Conservation (phyloP, 2,888 invertebrate species). For the Halictus ligatus region DNA sequence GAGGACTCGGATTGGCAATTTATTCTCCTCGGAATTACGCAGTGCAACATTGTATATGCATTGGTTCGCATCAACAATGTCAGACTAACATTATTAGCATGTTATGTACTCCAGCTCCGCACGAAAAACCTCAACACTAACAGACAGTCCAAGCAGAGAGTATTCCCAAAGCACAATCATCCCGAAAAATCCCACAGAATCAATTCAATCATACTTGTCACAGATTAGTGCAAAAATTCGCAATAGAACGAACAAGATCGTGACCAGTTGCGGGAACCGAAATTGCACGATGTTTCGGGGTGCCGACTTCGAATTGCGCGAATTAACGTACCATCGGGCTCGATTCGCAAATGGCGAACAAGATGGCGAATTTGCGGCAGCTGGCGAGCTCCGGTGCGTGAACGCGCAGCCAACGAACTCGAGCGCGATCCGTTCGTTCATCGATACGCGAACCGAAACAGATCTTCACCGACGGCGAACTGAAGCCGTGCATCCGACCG, state of each 20-base stretch:
- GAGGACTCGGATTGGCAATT: neutral
- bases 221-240: neutral
- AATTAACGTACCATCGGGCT: neutral
- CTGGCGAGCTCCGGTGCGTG: conserved; percentile 21
- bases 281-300: neutral
- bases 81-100: too few relatives aligned
- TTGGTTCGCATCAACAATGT: neutral
- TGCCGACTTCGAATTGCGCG: neutral
- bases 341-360: neutral
- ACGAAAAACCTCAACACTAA: neutral
- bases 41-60: neutral
- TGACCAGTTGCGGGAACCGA: neutral
- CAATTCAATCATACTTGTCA: too few relatives aligned
- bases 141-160: neutral
- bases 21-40: neutral
- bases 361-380: neutral
- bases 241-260: neutral
- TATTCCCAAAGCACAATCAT: neutral
- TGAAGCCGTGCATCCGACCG: conserved; percentile 60
- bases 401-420: neutral
- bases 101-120: neutral
- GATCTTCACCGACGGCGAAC: conserved; percentile 47
- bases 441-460: conserved; percentile 40
- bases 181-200: too few relatives aligned
- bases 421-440: neutral